Percentiles rank a stretch among this genome's conserved stretches.
Conservation (phyloP, 2,888 invertebrate genomes). For the Drosophila fulvimacula region DNA sequence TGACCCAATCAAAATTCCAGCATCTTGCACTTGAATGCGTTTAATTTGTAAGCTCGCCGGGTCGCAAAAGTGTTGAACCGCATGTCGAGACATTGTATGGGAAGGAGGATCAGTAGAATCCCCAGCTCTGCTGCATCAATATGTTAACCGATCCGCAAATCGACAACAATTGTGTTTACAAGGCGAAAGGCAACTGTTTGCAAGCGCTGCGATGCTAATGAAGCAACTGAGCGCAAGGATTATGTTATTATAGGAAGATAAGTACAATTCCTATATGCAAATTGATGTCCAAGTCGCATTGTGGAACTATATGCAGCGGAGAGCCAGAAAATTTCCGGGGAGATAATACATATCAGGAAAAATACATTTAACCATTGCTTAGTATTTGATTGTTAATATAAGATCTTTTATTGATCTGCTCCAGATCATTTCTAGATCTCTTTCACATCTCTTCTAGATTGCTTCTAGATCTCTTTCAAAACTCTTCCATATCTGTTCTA, state of each 20-base stretch:
- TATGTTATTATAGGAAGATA: neutral
- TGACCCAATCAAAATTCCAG: constrained; percentile 79
- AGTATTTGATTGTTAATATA: no score
- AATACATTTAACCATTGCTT: no score
- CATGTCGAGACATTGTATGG: constrained; percentile 23
- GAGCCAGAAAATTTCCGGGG: no score
- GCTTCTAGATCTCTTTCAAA: neutral
- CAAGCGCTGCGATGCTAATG: constrained; percentile 1
- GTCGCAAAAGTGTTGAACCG: constrained; percentile 35
- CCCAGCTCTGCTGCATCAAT: neutral
- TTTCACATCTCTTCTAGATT: neutral
- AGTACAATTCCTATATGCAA: neutral
- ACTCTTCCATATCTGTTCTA: neutral
- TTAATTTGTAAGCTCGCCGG: constrained; percentile 71
- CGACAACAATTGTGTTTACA: constrained; percentile 5
- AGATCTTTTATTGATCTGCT: neutral
- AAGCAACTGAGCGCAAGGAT: constrained; percentile 8
- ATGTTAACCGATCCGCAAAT: constrained; percentile 2
- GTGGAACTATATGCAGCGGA: no score
- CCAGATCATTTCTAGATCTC: neutral
- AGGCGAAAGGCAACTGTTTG: neutral
- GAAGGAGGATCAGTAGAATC: constrained; percentile 15
- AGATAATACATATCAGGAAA: no score
- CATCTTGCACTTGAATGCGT: constrained; percentile 79
- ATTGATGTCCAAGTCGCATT: neutral